Evolutionary conservation across 2,888 invertebrate genomes (phyloP).

Genomic region (Cryptocheilus praepositus): DNA sequence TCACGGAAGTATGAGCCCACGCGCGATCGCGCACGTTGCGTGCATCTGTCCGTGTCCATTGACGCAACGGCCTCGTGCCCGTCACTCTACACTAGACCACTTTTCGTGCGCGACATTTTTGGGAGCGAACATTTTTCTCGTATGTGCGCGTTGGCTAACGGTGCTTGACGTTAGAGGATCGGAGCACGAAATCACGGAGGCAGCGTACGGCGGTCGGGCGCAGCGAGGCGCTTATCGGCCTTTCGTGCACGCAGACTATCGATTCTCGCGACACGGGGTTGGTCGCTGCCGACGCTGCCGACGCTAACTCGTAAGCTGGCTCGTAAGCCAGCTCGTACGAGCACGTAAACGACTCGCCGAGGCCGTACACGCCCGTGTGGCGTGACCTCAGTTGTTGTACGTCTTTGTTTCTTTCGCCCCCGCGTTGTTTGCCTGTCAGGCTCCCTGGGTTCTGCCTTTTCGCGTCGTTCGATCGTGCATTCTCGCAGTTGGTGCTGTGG

Average conservation of each 20-base stretch:
- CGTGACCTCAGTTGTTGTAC: background rate
- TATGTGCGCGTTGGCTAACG: too few species aligned
- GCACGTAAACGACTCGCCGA: constrained; percentile 22
- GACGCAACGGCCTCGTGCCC: too few species aligned
- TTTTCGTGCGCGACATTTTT: too few species aligned
- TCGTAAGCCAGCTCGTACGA: constrained; percentile 40
- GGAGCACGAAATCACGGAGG: background rate
- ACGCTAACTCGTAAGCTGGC: constrained; percentile 45
- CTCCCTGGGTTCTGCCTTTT: background rate
- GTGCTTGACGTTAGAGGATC: too few species aligned
- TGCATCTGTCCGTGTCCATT: too few species aligned
- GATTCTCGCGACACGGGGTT: constrained; percentile 64
- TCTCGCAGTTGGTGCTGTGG: too few species aligned
- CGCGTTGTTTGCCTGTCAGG: background rate
- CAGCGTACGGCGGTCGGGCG: constrained; percentile 28
- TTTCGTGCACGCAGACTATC: constrained; percentile 71
- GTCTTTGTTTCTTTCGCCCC: background rate
- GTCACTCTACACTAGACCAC: too few species aligned
- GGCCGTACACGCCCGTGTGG: constrained; percentile 1
- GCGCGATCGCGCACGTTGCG: too few species aligned
- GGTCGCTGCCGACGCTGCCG: constrained; percentile 44
- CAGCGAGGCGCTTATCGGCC: constrained; percentile 51
- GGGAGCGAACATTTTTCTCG: background rate
- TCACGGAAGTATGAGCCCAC: too few species aligned
- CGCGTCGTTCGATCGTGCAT: too few species aligned